Base-by-base conservation (phyloP, 2,888 invertebrate species). In the Mamestra brassicae region DNA sequence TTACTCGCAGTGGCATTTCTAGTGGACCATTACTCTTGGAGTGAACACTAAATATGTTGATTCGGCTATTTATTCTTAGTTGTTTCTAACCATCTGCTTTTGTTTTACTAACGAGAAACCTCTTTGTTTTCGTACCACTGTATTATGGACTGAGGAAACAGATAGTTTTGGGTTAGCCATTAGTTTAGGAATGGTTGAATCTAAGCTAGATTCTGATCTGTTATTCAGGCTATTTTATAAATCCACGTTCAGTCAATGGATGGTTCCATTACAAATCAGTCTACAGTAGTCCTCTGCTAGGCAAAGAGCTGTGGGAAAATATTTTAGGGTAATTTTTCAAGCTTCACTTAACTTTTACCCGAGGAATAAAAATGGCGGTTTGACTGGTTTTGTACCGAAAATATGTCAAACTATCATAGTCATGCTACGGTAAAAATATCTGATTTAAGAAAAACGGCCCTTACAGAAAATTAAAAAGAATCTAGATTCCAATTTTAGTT, bases 61-160 rank as follows among this genome's bases (percentile, higher is more conserved):
- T 90, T 89, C 74, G 75, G 76, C 88, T 90, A 90, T 91, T 90
- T 90, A 90, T 90, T 88, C 86, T 81, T 84, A 82, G 81, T 81
- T 71, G 80, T 79, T 72, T 69, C 80, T 45, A 77, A 81, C 80
- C 78, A 85, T 85, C 88, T 87, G 86, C 85, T 83, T 87, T 87
- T 88, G 90, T 89, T 86, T 84, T 71, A 77, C 85, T 87, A 88
- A 89, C 80, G 80, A 84, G 85, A 74, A 73, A 54, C 52, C 65
- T 71, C 67, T 71, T 81, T 58, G 78, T 81, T 84, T 80, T 69
- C 34, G 10, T 78, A 60, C 58, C 10, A 60, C 58, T 65, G 26
- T 74, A 57, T 79, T 79, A 71, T 71, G 38, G 45, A 57, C 42
- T 72, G 11, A 79, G 80, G 42, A 62, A 70, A 57, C 50, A 61